Evolutionary conservation across 2,888 invertebrate genomes (phyloP), one percentile per base, ranked within the genome.

Genomic region (Drosophila lutescens): DNA sequence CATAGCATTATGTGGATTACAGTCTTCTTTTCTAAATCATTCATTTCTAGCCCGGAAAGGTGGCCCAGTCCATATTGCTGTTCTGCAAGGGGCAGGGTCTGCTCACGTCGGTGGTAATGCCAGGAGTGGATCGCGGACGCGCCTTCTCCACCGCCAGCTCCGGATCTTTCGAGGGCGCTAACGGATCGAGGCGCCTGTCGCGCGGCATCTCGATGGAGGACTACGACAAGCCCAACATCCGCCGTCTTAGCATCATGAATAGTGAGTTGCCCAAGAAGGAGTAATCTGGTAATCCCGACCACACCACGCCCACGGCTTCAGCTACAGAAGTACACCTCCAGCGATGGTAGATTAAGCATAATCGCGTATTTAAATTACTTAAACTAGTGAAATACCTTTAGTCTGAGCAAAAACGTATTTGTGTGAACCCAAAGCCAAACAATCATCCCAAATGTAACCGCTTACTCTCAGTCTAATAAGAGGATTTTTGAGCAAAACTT

Each of bases 61-160:
- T 97, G 67, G 95, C 97, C 32, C 96, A 97, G 89, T 96, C 97
- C 57, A 94, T 98, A 89, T 94, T 97, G 75, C 94, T 97, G 62
- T 97, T 98, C 93, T 96, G 97, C 93, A 97, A 98, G 91, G 97
- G 97, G 1, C 95, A 97, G 91, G 97, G 97, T 2, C 93, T 95
- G 75, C 93, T 97, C 88, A 97, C 97, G 46, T 96, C 96, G 0
- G 95, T 97, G 44, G 95, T 96, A 1, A 95, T 97, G 92, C 96
- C 96, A 0, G 96, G 96, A 15, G 95, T 97, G 54, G 96, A 96
- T 90, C 94, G 96, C 56, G 94, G 94, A 3, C 93, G 94, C 32
- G 94, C 94, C 66, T 92, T 88, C 71, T 92, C 92, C 10, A 94
- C 94, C 20, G 93, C 93, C 88, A 94, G 94, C 30, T 93, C 93